phyloP scores from a whole-genome alignment of 1,140 invertebrate genomes.

The Whitmania pigra region DNA sequence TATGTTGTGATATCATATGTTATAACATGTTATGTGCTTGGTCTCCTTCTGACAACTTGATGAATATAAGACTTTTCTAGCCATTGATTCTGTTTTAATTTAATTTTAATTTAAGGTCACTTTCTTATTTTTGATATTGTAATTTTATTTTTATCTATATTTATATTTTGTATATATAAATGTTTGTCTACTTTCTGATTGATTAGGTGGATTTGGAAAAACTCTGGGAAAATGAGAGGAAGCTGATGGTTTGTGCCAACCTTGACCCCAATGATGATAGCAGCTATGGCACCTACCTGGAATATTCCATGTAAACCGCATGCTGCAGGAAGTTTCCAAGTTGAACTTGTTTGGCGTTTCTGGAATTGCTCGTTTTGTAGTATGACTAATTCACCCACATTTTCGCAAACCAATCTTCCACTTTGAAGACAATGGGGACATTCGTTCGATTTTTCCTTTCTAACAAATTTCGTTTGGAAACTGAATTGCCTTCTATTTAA shows the following conservation, averaged over 20 bases:
- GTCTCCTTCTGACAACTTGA: background rate
- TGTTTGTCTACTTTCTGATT: background rate
- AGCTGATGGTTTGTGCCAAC: constrained; percentile 38
- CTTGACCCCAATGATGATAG: constrained; percentile 32
- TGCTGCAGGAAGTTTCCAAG: no score
- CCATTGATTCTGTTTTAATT: background rate
- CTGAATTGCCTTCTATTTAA: no score
- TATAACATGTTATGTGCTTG: background rate
- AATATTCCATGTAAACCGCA: constrained; percentile 32
- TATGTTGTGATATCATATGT: background rate
- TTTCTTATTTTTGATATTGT: background rate
- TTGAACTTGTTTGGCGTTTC: no score
- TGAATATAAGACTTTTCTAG: background rate
- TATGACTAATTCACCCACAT: no score
- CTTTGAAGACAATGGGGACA: no score
- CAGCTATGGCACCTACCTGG: constrained; percentile 38
- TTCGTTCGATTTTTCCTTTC: no score
- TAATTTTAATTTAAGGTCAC: background rate
- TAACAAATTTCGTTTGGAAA: no score
- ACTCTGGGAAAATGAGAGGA: constrained; percentile 30
- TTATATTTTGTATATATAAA: background rate
- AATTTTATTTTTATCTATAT: background rate
- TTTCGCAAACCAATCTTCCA: no score
- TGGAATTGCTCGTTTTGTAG: no score
- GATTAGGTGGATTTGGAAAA: constrained; percentile 25